A percentile compares a stretch with the other conserved stretches of the same genome.
Evolutionary conservation across 1,140 invertebrate genomes (phyloP).

Genomic region (Achatina immaculata): DNA sequence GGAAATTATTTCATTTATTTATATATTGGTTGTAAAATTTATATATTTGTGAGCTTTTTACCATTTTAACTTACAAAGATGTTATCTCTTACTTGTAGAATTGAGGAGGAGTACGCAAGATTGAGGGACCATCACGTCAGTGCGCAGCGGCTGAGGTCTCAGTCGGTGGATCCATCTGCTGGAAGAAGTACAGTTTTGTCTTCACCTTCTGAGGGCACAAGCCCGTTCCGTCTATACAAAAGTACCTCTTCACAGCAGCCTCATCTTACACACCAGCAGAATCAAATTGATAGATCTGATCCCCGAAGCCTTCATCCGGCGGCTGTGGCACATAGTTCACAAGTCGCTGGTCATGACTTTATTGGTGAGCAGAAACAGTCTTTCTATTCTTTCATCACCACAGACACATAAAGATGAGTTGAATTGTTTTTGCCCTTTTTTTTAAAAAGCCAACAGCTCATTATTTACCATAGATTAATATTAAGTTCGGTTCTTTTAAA

Average conservation of each 20-base stretch:
- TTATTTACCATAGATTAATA: too few species aligned
- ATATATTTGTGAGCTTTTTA: too few species aligned
- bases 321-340: neutral
- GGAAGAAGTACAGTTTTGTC: neutral
- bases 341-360: neutral
- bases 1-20: too few species aligned
- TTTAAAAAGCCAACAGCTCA: too few species aligned
- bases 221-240: slow-evolving; percentile 23
- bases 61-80: neutral
- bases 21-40: too few species aligned
- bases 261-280: neutral
- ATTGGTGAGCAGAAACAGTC: slow-evolving; percentile 18
- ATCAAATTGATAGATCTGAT: slow-evolving; percentile 24
- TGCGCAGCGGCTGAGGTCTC: slow-evolving; percentile 21
- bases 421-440: too few species aligned
- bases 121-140: slow-evolving; percentile 22
- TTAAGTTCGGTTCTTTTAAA: too few species aligned
- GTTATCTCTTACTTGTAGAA: slow-evolving; percentile 13
- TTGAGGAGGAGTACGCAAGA: slow-evolving; percentile 29
- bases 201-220: slow-evolving; percentile 1
- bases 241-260: neutral
- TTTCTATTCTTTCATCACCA: too few species aligned
- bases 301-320: slow-evolving; percentile 14
- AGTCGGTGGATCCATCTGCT: slow-evolving; percentile 29
- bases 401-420: too few species aligned